phyloP scores from a whole-genome alignment of 2,113 vertebrate genomes.

The western clawed frog (Xenopus tropicalis) region UCB_Xtro_10.0 CM004450.2:124817501-124818000 shows the following conservation, averaged over 20 bases:
- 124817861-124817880: background rate
- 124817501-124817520: too few relatives aligned
- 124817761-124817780: constrained; percentile 13
- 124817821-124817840: background rate
- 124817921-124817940: constrained; percentile 32
- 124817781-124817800: constrained; percentile 20
- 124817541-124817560: too few relatives aligned
- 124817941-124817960: constrained; percentile 49
- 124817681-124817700: too few relatives aligned
- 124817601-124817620: too few relatives aligned
- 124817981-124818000: constrained; percentile 50
- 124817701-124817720: background rate
- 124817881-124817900: background rate
- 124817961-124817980: constrained; percentile 51
- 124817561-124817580: too few relatives aligned
- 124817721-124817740: background rate
- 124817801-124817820: constrained; percentile 15
- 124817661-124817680: too few relatives aligned
- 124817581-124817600: too few relatives aligned
- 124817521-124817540: too few relatives aligned
- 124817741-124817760: background rate
- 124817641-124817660: too few relatives aligned
- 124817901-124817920: background rate
- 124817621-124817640: too few relatives aligned
- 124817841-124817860: background rate